Percentiles rank a stretch among this genome's conserved stretches.
Evolutionary conservation across 92 coral and sea anemone species (phyloP).

Genomic region (Anthopleura xanthogrammica): DNA sequence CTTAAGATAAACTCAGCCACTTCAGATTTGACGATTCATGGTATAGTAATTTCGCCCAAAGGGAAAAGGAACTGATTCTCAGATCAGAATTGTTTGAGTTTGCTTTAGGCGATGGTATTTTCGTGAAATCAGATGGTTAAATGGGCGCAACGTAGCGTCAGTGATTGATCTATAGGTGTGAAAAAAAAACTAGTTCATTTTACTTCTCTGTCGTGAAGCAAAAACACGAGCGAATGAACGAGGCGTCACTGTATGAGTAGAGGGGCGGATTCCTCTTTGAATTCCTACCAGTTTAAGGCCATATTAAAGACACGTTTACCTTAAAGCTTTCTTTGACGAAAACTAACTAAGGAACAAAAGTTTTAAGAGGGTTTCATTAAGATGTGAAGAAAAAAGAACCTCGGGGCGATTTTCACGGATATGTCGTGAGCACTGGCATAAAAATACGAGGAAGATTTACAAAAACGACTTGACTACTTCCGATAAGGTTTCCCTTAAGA

Average conservation of each 20-base stretch:
- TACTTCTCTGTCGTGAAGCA: background rate
- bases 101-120: background rate
- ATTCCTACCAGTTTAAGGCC: background rate
- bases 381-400: background rate
- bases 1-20: constrained; percentile 8
- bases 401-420: background rate
- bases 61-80: constrained; percentile 27
- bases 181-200: background rate
- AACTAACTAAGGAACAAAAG: background rate
- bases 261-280: background rate
- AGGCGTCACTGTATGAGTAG: background rate
- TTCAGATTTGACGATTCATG: background rate
- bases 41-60: constrained; percentile 12
- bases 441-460: background rate
- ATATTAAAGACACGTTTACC: background rate
- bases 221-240: background rate
- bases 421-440: constrained; percentile 10
- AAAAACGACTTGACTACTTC: constrained; percentile 17
- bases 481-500: background rate
- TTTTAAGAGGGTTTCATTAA: background rate
- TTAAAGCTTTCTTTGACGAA: background rate
- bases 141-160: constrained; percentile 4
- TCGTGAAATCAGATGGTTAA: constrained; percentile 25
- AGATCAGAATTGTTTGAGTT: constrained; percentile 24
- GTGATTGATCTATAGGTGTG: constrained; percentile 15